Evolutionary conservation across 2,113 vertebrate genomes (phyloP).

Genomic region (Ariopsis seemanni): DNA sequence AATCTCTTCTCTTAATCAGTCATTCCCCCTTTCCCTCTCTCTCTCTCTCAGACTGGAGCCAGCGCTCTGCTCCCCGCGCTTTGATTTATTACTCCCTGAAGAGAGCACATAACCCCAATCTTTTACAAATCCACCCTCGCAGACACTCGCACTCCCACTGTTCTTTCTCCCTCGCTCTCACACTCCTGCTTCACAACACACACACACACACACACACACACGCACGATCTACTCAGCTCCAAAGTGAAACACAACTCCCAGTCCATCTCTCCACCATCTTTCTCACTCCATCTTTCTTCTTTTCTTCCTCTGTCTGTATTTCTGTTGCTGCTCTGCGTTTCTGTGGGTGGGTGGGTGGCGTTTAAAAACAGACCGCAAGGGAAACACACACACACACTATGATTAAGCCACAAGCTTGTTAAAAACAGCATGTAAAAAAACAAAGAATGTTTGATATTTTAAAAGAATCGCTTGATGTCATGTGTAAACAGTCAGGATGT

Average conservation of each 20-base stretch:
- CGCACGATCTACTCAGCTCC: slow-evolving; percentile 7
- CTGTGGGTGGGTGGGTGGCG: slow-evolving; percentile 48
- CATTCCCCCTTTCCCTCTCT: slow-evolving; percentile 44
- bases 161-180: neutral
- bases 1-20: slow-evolving; percentile 66
- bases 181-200: slow-evolving; percentile 3
- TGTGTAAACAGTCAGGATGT: neutral
- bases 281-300: slow-evolving; percentile 37
- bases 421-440: neutral
- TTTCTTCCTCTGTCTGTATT: slow-evolving; percentile 21
- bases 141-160: slow-evolving; percentile 33
- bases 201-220: neutral
- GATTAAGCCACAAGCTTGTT: neutral
- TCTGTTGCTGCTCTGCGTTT: slow-evolving; percentile 34
- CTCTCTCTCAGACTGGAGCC: slow-evolving; percentile 41
- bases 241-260: slow-evolving; percentile 26
- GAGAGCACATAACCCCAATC: slow-evolving; percentile 39
- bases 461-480: too few relatives aligned
- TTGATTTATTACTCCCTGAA: slow-evolving; percentile 47
- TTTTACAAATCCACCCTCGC: slow-evolving; percentile 34
- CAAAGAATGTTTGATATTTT: neutral
- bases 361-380: slow-evolving; percentile 52
- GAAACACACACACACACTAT: slow-evolving; percentile 26
- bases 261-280: neutral
- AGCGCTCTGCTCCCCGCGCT: slow-evolving; percentile 38